Base-by-base conservation (phyloP, 2,113 vertebrate genomes). In the Apteryx owenii region DNA sequence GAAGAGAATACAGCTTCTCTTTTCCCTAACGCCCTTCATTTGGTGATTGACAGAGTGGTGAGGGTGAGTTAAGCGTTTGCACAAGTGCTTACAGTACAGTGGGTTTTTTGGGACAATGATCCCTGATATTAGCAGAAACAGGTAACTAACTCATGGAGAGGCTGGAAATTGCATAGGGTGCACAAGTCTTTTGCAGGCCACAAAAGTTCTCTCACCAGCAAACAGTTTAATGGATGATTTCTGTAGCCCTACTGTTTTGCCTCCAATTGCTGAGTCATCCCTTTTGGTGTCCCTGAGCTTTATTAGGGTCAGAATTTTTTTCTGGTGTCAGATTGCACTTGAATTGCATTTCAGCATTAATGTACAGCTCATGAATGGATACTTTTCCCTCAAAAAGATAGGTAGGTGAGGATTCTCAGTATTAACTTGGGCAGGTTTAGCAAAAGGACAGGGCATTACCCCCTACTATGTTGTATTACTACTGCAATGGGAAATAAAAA, bases 301-400 rank as follows among this genome's bases (percentile, higher is more conserved):
- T 85, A 36, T 76, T 89, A 84, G 88, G 66, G 66, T 91, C 89
- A 95, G 62, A 80, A 20, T 25, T 89, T 72, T 73, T 82, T 92
- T 93, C 68, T 83, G 36, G 33, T 70, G 38, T 70, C 31, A 7
- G 44, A 19, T 50, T 85, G 50, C 84, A 85, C 25, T 29, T 44
- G 36, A 87, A 72, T 70, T 53, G 7, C 50, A 38, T 36, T 50
- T 44, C 56, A 36, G n/a, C 25, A 15, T 60, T 85, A 69, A 58
- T 33, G 44, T 51, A 18, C 22, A 85, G 51, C 11, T 58, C 4
- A 22, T 31, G 3, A 82, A 50, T 20, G 3, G 44, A 4, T 73
- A 5, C 38, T 66, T 84, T 85, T 64, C 25, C 18, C 13, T 46
- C 14, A 48, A 88, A 86, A 36, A 80, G 23, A 20, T 25, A 56